Evolutionary conservation across 2,797 vertebrate species (phyloP).

Genomic region (Micromesistius poutassou): DNA sequence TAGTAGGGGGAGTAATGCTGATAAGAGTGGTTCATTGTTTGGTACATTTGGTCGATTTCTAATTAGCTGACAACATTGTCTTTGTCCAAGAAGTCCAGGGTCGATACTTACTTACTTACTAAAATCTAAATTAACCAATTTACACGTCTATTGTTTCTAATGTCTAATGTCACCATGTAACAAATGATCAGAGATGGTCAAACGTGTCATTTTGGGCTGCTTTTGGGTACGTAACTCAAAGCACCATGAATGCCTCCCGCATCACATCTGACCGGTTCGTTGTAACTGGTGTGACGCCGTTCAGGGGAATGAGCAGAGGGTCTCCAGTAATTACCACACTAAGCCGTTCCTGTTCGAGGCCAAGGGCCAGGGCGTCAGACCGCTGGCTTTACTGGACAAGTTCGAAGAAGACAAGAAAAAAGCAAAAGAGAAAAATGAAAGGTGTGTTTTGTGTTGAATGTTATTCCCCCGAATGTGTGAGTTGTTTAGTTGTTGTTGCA

Average conservation of each 20-base stretch:
- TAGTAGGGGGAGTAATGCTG: not conserved
- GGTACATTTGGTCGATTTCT: not conserved
- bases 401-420: constrained; percentile 87
- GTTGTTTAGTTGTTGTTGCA: not conserved
- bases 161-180: not conserved
- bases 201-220: not conserved
- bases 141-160: not conserved
- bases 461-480: constrained; percentile 10
- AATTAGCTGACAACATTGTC: not conserved
- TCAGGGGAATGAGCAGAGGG: constrained; percentile 80
- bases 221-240: not conserved
- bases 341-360: constrained; percentile 86
- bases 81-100: not conserved
- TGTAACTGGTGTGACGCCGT: constrained; percentile 16
- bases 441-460: constrained; percentile 63
- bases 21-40: not conserved
- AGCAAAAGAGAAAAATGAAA: constrained; percentile 82
- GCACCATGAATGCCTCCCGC: not conserved
- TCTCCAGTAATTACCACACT: constrained; percentile 82
- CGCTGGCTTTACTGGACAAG: constrained; percentile 75
- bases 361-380: constrained; percentile 69
- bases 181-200: not conserved
- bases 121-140: not conserved
- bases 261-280: not conserved
- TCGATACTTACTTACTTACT: not conserved